Base-by-base conservation (phyloP, 2,888 invertebrate genomes). In the Sphaerophoria taeniata region DNA sequence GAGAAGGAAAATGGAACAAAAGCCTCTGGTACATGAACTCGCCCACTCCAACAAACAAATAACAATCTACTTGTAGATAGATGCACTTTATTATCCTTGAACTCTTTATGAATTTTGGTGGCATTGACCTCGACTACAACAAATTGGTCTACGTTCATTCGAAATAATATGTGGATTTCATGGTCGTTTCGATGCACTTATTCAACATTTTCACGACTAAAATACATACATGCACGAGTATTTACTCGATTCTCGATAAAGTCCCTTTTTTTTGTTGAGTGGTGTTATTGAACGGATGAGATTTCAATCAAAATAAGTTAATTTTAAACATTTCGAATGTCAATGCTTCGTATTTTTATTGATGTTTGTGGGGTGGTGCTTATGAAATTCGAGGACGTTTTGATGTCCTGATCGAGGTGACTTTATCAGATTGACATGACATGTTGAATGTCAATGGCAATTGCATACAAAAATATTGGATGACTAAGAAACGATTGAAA, bases 371-470 rank as follows among this genome's bases (percentile, higher is more conserved):
- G n/a, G 45, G 45, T 7, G 14, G 16, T 49, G 14, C 31, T 36
- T 36, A 9, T 9, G 12, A n/a, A 36, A 36, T 36, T 56, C 56
- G n/a, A 56, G 56, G 56, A 36, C 34, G 14, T 14, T 9, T 33
- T 3, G 31, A 11, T 63, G 16, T 49, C 14, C 47, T 65, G 65
- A 49, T 65, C 34, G 34, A 65, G 65, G 47, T 65, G 49, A 34
- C 65, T 63, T 33, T 63, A 47, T 63, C 14, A n/a, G 3, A 34
- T 6, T 65, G 47, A 58, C 58, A 56, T 7, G 49, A 58, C 36
- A 43, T 49, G 65, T 65, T 65, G 65, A 65, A 65, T 65, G 65
- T 65, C 65, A 65, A 65, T 65, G 16, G 12, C 49, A 49, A 24
- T 65, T 49, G 34, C 47, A 63, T 65, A 16, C 34, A 16, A 14